These are phyloP conservation scores for Sebastes cheni DNA, from an alignment of 2,797 vertebrate species.

Conservation along the genomic window DNA sequence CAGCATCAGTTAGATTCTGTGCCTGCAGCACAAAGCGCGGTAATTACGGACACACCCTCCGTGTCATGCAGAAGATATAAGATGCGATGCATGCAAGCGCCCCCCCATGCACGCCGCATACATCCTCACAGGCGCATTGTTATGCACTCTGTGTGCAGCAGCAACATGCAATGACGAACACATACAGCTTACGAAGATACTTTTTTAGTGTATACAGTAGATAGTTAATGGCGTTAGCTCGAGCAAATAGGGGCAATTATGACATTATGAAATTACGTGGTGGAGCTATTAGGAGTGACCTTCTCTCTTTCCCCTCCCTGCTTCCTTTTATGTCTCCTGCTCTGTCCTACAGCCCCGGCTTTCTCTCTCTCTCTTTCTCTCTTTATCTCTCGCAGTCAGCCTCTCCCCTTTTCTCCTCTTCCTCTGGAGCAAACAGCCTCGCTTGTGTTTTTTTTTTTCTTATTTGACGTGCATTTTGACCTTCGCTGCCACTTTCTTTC, in stretches of 20 bases:
- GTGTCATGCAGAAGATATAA: conserved; percentile 65
- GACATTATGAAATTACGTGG: conserved; percentile 79
- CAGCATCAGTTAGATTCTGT: conserved; percentile 61
- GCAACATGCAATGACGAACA: conserved; percentile 25
- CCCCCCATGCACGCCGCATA: conserved; percentile 6
- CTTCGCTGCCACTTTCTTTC: conserved; percentile 52
- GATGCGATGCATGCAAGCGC: conserved; percentile 40
- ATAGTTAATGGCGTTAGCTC: conserved; percentile 55
- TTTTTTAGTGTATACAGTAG: conserved; percentile 20
- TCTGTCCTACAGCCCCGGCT: conserved; percentile 22
- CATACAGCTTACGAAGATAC: conserved; percentile 8
- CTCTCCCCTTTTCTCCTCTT: conserved; percentile 48
- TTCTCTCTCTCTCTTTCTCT: conserved; percentile 24
- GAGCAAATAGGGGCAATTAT: conserved; percentile 72
- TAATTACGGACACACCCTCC: conserved; percentile 77
- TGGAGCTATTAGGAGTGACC: conserved; percentile 79
- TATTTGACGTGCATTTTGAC: conserved; percentile 56
- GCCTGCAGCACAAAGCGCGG: conserved; percentile 64
- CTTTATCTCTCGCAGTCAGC: conserved; percentile 66
- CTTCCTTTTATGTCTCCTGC: conserved; percentile 31
- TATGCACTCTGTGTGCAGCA: conserved; percentile 22
- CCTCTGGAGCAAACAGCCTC: conserved; percentile 32
- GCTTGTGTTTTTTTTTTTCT: conserved; percentile 41
- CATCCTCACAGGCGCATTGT: not conserved
- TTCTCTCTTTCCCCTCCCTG: conserved; percentile 53